These are phyloP conservation scores for Pedetes capensis DNA, from an alignment of 2,113 vertebrate genomes.

Conservation along the genomic window DNA sequence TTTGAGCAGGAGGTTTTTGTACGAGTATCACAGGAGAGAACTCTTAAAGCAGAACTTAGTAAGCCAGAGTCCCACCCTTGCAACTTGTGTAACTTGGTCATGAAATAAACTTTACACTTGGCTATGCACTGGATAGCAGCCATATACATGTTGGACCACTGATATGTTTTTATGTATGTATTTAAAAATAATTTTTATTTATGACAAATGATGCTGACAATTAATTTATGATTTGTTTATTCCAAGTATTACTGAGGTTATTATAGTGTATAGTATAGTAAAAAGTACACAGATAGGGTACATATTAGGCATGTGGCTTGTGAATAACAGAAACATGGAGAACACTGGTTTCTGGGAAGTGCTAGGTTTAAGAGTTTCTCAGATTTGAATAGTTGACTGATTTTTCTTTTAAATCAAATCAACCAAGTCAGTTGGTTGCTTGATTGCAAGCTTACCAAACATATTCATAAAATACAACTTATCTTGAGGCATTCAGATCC, in stretches of 20 bases:
- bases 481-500: not conserved
- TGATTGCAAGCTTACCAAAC: not conserved
- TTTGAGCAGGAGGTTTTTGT: not conserved
- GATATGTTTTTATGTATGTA: not conserved
- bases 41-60: not conserved
- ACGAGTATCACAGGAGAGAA: not conserved
- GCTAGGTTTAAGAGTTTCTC: not conserved
- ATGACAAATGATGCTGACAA: constrained; percentile 1
- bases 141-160: too few species aligned
- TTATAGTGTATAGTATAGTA: not conserved
- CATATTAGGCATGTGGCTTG: not conserved
- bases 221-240: not conserved
- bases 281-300: not conserved
- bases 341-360: not conserved
- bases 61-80: not conserved
- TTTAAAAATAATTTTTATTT: constrained; percentile 29
- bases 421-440: not conserved
- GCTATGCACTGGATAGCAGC: not conserved
- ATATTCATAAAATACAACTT: not conserved
- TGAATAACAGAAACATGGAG: not conserved
- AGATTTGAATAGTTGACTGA: not conserved
- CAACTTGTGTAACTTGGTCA: not conserved
- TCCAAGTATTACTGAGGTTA: not conserved
- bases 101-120: not conserved
- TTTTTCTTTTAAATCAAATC: not conserved